Conservation (phyloP, 2,797 vertebrate species). For the Hapalemur alaotrensis region DNA sequence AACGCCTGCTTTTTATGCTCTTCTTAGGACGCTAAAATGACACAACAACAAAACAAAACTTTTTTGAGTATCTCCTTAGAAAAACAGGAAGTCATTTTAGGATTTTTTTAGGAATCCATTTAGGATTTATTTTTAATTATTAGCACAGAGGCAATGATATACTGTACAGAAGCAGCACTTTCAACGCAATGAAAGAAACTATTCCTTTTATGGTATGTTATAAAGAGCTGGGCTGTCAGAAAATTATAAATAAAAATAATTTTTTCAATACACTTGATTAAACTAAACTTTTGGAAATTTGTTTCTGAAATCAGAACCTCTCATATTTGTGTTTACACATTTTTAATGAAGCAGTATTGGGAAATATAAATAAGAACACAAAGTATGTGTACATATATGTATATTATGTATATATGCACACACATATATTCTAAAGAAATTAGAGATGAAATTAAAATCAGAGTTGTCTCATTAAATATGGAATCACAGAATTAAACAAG, state of each 20-base stretch:
- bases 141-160: background rate
- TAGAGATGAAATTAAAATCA: background rate
- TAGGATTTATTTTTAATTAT: background rate
- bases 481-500: background rate
- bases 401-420: background rate
- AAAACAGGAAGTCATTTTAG: background rate
- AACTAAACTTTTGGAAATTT: background rate
- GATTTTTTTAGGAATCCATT: background rate
- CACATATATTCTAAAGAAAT: background rate
- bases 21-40: background rate
- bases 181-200: background rate
- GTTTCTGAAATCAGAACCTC: background rate
- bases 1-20: background rate
- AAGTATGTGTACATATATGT: background rate
- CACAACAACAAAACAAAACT: background rate
- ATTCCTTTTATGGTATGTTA: background rate
- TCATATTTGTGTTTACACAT: background rate
- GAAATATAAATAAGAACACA: conserved; percentile 8
- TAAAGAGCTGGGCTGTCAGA: background rate
- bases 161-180: background rate
- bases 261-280: background rate
- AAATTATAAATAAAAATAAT: background rate
- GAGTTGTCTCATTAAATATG: background rate
- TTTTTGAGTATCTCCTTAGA: background rate
- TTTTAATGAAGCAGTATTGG: background rate